Percentiles rank a stretch among this genome's conserved stretches.
These are phyloP conservation scores for Amorpha juglandis DNA, from an alignment of 2,888 invertebrate species.

Conservation along the genomic window DNA sequence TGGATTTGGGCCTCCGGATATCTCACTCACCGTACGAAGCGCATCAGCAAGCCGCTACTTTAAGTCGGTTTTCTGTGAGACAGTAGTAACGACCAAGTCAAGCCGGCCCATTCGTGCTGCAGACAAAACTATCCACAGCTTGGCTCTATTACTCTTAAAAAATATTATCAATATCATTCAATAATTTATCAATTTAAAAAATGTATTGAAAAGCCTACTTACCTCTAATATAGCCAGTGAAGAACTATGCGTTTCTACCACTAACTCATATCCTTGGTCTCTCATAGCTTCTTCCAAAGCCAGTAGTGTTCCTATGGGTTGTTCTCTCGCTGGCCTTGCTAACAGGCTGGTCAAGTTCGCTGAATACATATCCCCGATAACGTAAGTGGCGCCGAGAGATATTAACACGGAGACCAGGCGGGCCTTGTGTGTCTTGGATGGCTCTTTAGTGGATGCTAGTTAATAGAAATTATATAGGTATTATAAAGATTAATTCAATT, in stretches of 20 bases:
- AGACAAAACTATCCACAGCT: too few relatives aligned
- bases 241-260: slow-evolving; percentile 89
- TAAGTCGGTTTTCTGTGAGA: too few relatives aligned
- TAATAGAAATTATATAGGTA: slow-evolving; percentile 13
- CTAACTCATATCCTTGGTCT: slow-evolving; percentile 85
- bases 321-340: slow-evolving; percentile 88
- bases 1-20: too few relatives aligned
- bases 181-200: too few relatives aligned
- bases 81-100: too few relatives aligned
- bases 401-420: slow-evolving; percentile 88
- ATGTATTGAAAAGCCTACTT: slow-evolving; percentile 31
- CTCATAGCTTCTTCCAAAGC: slow-evolving; percentile 88
- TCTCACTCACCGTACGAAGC: too few relatives aligned
- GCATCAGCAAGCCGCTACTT: too few relatives aligned
- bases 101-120: too few relatives aligned
- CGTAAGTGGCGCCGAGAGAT: slow-evolving; percentile 90
- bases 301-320: slow-evolving; percentile 87
- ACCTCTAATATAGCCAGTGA: slow-evolving; percentile 88
- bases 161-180: too few relatives aligned
- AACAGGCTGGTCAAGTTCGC: slow-evolving; percentile 90
- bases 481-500: too few relatives aligned
- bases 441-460: slow-evolving; percentile 83
- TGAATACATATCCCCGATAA: slow-evolving; percentile 91
- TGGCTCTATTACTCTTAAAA: too few relatives aligned
- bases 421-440: slow-evolving; percentile 86